A percentile compares a stretch with the other conserved stretches of the same genome.
Conservation (phyloP, 2,888 invertebrate species). For the Tigriopus californicus region DNA sequence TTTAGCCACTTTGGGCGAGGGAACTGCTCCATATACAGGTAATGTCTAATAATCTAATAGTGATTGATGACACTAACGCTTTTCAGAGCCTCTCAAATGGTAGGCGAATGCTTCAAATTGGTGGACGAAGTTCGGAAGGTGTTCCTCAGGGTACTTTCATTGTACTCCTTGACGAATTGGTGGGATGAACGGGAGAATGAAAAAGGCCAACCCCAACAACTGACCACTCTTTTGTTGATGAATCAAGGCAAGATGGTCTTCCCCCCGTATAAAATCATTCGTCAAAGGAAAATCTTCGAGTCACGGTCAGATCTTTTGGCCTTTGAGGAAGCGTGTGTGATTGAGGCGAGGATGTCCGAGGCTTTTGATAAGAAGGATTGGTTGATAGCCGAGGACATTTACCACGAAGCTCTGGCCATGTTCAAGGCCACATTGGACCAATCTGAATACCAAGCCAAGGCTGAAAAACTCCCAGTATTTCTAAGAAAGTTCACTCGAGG, state of each 20-base stretch:
- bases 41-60: too few species aligned
- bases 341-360: constrained; percentile 25
- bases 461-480: constrained; percentile 32
- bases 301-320: constrained; percentile 27
- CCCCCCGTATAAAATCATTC: constrained; percentile 27
- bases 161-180: constrained; percentile 28
- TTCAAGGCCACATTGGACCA: constrained; percentile 15
- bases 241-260: constrained; percentile 30
- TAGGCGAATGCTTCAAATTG: constrained; percentile 25
- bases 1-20: too few species aligned
- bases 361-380: constrained; percentile 25
- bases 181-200: constrained; percentile 22
- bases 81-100: not conserved
- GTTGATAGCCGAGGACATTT: constrained; percentile 24
- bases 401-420: constrained; percentile 17
- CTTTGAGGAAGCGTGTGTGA: constrained; percentile 23
- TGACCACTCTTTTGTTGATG: constrained; percentile 28
- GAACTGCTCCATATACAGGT: too few species aligned
- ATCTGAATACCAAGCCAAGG: constrained; percentile 17
- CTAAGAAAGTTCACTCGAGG: constrained; percentile 40
- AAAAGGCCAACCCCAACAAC: constrained; percentile 21
- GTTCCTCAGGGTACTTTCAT: constrained; percentile 29
- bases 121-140: constrained; percentile 25
- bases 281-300: constrained; percentile 26
- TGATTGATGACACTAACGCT: not conserved